Percentiles rank a stretch among this genome's conserved stretches.
Evolutionary conservation across 2,797 vertebrate species (phyloP).

Genomic region (Aphelocoma californica): DNA sequence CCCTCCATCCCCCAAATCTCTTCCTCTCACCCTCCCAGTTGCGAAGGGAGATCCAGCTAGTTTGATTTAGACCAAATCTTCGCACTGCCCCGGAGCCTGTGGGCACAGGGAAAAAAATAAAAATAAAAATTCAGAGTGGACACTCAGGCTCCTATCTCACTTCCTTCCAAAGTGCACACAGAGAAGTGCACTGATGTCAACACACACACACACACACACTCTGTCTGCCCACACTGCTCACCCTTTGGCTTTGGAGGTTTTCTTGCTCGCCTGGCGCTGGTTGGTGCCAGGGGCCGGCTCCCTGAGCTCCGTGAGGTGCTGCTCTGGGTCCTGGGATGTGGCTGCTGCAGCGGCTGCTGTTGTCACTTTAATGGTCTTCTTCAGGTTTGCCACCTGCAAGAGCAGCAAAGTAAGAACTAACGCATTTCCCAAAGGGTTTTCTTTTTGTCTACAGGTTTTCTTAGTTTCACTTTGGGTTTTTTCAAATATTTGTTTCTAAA

Average conservation of each 20-base stretch:
- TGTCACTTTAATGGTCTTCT: conserved; percentile 96
- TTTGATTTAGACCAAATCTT: conserved; percentile 99
- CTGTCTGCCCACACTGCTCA: conserved; percentile 61
- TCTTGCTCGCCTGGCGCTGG: conserved; percentile 88
- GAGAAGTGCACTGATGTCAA: background rate
- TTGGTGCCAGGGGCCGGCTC: conserved; percentile 75
- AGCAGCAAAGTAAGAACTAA: background rate
- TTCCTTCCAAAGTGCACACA: background rate
- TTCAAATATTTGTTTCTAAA: background rate
- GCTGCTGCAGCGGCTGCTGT: conserved; percentile 90
- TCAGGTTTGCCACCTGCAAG: conserved; percentile 91
- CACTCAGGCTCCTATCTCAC: background rate
- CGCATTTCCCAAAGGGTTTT: background rate
- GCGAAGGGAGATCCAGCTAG: conserved; percentile 73
- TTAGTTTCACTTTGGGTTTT: background rate
- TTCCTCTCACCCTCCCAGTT: conserved; percentile 56
- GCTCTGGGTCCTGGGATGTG: conserved; percentile 91
- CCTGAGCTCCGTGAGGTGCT: conserved; percentile 80
- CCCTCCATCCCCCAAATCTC: background rate
- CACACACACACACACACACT: too few relatives aligned
- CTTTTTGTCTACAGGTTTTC: accelerated
- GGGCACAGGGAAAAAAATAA: background rate
- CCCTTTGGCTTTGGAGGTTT: conserved; percentile 98
- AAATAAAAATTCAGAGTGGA: background rate
- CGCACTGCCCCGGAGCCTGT: conserved; percentile 93